A percentile compares a stretch with the other conserved stretches of the same genome.
Evolutionary conservation across 2,797 vertebrate species (phyloP).

Genomic region (Coluber constrictor): DNA sequence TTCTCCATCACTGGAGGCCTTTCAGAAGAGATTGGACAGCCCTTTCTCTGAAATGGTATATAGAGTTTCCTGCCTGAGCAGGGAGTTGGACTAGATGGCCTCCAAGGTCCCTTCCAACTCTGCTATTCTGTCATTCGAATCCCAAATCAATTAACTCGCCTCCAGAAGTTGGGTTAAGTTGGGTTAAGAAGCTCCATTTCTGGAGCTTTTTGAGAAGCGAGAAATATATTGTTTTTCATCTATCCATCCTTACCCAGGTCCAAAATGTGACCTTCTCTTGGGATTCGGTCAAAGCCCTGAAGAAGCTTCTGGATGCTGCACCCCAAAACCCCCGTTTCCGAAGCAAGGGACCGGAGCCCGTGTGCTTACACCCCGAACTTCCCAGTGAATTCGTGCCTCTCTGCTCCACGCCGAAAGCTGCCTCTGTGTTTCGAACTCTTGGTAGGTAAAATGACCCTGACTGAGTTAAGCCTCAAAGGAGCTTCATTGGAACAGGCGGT

Average conservation of each 20-base stretch:
- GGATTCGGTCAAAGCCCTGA: slow-evolving; percentile 62
- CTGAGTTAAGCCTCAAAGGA: background rate
- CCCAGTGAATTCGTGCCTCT: slow-evolving; percentile 39
- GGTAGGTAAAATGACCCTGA: slow-evolving; percentile 19
- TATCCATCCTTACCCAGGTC: background rate
- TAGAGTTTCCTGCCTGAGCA: too few relatives aligned
- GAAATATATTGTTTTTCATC: background rate
- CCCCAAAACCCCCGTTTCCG: accelerated
- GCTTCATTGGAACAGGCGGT: background rate
- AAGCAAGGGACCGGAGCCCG: accelerated
- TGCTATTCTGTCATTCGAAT: background rate
- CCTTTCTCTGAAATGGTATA: too few relatives aligned
- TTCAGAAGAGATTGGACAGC: too few relatives aligned
- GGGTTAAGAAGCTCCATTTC: background rate
- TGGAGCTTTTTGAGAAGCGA: background rate
- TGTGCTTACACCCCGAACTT: slow-evolving; percentile 3
- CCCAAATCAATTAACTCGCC: background rate
- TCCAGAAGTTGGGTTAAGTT: background rate
- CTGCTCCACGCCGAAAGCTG: slow-evolving; percentile 13
- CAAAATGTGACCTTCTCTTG: slow-evolving; percentile 49
- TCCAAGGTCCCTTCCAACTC: too few relatives aligned
- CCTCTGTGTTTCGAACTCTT: slow-evolving; percentile 21
- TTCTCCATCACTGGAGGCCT: too few relatives aligned
- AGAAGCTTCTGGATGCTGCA: background rate
- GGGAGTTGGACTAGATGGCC: too few relatives aligned